phyloP scores from a whole-genome alignment of 2,888 invertebrate species.

The Acrobasis suavella region DNA sequence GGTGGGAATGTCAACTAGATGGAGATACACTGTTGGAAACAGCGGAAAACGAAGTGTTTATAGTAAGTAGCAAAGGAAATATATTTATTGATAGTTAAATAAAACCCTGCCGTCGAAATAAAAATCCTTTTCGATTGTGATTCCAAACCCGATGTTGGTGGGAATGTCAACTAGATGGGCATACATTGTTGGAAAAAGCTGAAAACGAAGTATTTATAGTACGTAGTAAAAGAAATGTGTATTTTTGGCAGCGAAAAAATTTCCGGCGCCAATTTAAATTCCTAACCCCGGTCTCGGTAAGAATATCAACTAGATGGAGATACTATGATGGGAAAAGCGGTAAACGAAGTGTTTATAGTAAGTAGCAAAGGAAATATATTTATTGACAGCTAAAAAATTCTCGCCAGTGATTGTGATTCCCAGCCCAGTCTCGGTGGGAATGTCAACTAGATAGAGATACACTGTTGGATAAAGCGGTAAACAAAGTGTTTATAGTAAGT shows the following conservation, averaged over 20 bases:
- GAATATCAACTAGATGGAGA: too few species aligned
- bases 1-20: constrained; percentile 38
- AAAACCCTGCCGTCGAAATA: too few species aligned
- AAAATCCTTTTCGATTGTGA: too few species aligned
- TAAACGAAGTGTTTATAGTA: too few species aligned
- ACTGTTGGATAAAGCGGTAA: constrained; percentile 16
- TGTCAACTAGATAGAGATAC: constrained; percentile 35
- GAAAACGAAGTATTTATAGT: not conserved
- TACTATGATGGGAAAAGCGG: too few species aligned
- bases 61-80: not conserved
- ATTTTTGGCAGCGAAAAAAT: too few species aligned
- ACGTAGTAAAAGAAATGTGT: too few species aligned
- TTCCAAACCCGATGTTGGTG: constrained; percentile 13
- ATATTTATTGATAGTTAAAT: too few species aligned
- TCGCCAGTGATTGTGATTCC: constrained; percentile 1
- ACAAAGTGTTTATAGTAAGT: not conserved
- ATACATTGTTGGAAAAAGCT: constrained; percentile 23
- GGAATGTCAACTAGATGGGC: constrained; percentile 37
- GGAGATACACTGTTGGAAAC: constrained; percentile 25
- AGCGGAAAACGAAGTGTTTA: constrained; percentile 8
- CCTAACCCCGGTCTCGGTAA: too few species aligned
- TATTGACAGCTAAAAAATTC: constrained; percentile 31
- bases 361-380: too few species aligned
- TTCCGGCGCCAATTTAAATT: too few species aligned
- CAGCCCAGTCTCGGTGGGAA: constrained; percentile 29